Conservation (phyloP, 2,888 invertebrate species). For the Phorcus lineatus region DNA sequence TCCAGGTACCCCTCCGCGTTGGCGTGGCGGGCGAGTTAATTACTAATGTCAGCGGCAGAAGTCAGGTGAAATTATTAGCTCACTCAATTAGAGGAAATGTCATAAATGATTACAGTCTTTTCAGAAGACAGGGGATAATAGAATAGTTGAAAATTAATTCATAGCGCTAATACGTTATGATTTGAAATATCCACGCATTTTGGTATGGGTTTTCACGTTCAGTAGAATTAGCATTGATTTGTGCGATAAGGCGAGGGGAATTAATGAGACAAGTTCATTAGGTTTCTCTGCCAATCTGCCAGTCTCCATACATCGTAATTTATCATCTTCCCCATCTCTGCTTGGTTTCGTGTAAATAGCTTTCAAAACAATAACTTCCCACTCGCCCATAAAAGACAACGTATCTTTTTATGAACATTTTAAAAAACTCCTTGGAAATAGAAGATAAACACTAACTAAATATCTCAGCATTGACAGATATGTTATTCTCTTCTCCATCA, state of each 20-base stretch:
- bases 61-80: neutral
- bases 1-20: neutral
- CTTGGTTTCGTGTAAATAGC: too few species aligned
- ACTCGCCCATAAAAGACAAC: too few species aligned
- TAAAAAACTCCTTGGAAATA: too few species aligned
- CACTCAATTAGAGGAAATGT: neutral
- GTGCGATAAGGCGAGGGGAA: neutral
- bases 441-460: too few species aligned
- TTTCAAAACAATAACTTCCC: too few species aligned
- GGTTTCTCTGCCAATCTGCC: neutral
- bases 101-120: neutral
- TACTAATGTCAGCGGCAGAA: neutral
- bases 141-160: neutral
- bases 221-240: neutral
- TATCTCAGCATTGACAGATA: too few species aligned
- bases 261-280: neutral
- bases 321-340: too few species aligned
- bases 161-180: neutral
- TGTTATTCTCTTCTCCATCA: too few species aligned
- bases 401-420: too few species aligned
- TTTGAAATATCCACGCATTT: neutral
- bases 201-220: neutral
- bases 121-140: neutral
- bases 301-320: neutral
- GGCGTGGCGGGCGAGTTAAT: neutral